Evolutionary conservation across 1,140 invertebrate species (phyloP).

Genomic region (Drosophila nannoptera): DNA sequence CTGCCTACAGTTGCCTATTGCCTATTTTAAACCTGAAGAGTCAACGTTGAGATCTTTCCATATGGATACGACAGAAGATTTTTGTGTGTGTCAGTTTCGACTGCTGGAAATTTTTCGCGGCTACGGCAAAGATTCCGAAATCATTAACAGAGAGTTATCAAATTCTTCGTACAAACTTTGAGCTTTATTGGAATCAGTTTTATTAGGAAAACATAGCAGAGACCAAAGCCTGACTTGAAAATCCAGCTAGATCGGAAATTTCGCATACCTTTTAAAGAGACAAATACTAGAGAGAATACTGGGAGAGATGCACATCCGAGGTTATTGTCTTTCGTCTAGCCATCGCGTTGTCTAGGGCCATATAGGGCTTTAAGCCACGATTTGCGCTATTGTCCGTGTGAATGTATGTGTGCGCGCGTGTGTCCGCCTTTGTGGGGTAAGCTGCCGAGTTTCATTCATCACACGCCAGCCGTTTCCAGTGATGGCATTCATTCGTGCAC

Average conservation of each 20-base stretch:
- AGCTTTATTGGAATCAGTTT: neutral
- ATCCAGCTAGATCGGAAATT: too few species aligned
- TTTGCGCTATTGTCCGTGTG: constrained; percentile 46
- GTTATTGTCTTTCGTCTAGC: constrained; percentile 43
- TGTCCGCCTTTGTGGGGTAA: neutral
- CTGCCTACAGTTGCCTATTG: constrained; percentile 27
- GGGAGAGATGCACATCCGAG: too few species aligned
- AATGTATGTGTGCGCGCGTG: neutral
- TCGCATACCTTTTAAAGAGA: too few species aligned
- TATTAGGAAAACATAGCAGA: neutral
- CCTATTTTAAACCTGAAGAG: constrained; percentile 35
- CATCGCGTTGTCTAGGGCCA: neutral
- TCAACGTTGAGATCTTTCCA: constrained; percentile 20
- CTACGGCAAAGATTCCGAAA: constrained; percentile 33
- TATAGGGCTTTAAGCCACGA: constrained; percentile 45
- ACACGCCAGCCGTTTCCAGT: constrained; percentile 8
- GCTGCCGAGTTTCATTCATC: constrained; percentile 39
- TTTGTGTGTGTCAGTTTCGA: constrained; percentile 39
- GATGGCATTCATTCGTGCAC: constrained; percentile 39
- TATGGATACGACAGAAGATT: constrained; percentile 13
- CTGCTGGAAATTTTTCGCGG: constrained; percentile 30
- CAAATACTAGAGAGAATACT: too few species aligned
- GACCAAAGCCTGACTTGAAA: too few species aligned
- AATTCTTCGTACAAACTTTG: neutral
- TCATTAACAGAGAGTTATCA: constrained; percentile 14